Conservation (phyloP, 2,888 invertebrate species). For the Hymenopus coronatus region DNA sequence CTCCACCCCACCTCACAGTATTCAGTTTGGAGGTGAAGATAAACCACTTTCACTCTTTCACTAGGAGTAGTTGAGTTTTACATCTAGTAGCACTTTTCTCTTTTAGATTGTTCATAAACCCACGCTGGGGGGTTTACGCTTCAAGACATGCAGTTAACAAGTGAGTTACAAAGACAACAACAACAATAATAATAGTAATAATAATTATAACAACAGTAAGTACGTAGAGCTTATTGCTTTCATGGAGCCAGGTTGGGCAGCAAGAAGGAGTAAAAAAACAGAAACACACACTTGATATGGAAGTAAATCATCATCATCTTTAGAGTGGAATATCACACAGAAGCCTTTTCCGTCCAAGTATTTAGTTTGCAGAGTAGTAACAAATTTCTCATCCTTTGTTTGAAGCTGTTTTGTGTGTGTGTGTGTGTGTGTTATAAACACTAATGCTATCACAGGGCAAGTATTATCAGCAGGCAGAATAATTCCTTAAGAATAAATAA, state of each 20-base stretch:
- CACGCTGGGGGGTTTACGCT: background rate
- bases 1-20: background rate
- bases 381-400: background rate
- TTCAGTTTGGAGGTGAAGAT: background rate
- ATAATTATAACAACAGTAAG: slow-evolving; percentile 24
- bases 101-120: background rate
- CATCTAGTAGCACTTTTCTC: background rate
- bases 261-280: slow-evolving; percentile 24
- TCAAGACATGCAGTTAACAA: slow-evolving; percentile 25
- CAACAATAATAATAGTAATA: slow-evolving; percentile 4
- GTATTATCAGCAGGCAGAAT: slow-evolving; percentile 13
- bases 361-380: background rate
- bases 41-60: background rate
- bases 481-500: background rate
- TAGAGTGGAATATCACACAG: slow-evolving; percentile 28
- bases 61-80: background rate
- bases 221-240: slow-evolving; percentile 31
- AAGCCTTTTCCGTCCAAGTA: slow-evolving; percentile 29
- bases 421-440: background rate
- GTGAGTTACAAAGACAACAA: slow-evolving; percentile 22
- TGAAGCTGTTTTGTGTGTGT: background rate
- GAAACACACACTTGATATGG: slow-evolving; percentile 30
- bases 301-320: slow-evolving; percentile 24
- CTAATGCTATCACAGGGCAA: slow-evolving; percentile 16
- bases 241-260: slow-evolving; percentile 28